Evolutionary conservation across 2,888 invertebrate genomes (phyloP), one percentile per base, ranked within the genome.

Genomic region (Cabera pusaria): DNA sequence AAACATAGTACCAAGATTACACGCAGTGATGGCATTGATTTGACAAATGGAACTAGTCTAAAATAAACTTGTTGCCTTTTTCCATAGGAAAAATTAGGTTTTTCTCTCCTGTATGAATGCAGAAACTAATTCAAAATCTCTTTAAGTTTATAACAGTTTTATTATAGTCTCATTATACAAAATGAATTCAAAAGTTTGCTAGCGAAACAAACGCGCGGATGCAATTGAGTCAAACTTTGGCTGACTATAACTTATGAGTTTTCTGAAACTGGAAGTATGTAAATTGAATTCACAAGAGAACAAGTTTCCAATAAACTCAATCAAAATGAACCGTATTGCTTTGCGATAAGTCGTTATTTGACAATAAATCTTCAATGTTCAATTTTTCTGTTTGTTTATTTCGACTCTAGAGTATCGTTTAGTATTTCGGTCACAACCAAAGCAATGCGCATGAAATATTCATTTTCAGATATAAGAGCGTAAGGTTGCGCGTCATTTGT

Each of bases 231-330:
- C 35, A 27, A 47, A 49, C 41, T 51, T 49, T 9, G 12, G 20
- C 39, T 8, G 47, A 49, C 43, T 37, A 41, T 44, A 51, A 51
- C 40, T 53, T 53, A 47, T 34, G 44, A 53, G 36, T 44, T 45
- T 37, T 41, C 46, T 36, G 34, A 36, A 44, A 53, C 43, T 24
- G 46, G 36, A 44, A 48, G 44, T 44, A 45, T 45, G 24, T 35
- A 36, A 42, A 42, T 42, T 42, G 41, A 42, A 42, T 34, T 26
- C 33, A 26, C 31, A 22, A 2, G n/a, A 16, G 35, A 43, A 48
- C 43, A 45, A 41, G 19, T 32, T 33, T 32, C 18, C 35, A 22
- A 35, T 41, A 34, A 31, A 40, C 16, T 23, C 1, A n/a, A 17
- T 10, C 26, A 35, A 26, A 42, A 27, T 31, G 31, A 31, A 42